Evolutionary conservation across 2,888 invertebrate genomes (phyloP).

Genomic region (Saturnia pavonia): DNA sequence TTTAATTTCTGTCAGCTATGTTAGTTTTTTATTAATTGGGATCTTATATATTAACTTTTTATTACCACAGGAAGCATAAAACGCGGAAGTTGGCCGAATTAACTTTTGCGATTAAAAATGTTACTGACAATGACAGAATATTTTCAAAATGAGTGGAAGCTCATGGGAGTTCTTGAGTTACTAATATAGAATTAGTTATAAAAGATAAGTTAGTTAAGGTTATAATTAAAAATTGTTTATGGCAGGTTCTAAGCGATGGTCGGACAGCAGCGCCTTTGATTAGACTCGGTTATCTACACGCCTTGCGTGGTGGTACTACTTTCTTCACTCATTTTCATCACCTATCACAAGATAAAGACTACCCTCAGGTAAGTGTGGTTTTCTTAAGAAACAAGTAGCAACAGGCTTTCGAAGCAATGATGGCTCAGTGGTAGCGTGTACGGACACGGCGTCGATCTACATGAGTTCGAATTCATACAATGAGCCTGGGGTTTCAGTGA

Average conservation of each 20-base stretch:
- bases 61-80: too few species aligned
- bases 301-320: conserved; percentile 88
- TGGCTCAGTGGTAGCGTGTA: too few species aligned
- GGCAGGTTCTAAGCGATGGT: conserved; percentile 91
- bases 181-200: background rate
- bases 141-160: background rate
- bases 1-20: too few species aligned
- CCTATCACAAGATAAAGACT: conserved; percentile 90
- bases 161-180: background rate
- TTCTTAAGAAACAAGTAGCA: background rate
- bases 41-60: too few species aligned
- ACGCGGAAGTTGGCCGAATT: background rate
- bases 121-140: background rate
- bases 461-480: too few species aligned
- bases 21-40: too few species aligned
- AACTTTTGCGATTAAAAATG: background rate
- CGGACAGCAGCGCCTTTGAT: conserved; percentile 94
- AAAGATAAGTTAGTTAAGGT: background rate
- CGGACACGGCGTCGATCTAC: too few species aligned
- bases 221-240: background rate
- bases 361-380: conserved; percentile 83
- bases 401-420: background rate
- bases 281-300: conserved; percentile 90
- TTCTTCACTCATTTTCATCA: conserved; percentile 95
- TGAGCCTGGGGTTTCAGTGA: too few species aligned